Base-by-base conservation (phyloP, 2,113 vertebrate genomes). In the Megalops atlanticus region DNA sequence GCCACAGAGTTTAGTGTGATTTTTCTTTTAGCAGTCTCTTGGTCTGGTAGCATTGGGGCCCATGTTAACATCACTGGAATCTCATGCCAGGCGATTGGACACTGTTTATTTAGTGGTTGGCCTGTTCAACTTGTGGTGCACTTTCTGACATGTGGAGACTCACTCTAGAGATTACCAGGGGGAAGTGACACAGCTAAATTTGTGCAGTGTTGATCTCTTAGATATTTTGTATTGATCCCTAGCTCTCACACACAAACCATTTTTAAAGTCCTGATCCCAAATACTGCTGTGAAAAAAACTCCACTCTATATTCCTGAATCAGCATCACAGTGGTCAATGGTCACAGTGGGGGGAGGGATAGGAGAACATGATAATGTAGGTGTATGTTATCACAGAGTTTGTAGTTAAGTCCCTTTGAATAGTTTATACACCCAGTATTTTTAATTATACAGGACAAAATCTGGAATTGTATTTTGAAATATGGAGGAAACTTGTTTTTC, bases 1-100 rank as follows among this genome's bases (percentile, higher is more conserved):
- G 24, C 35, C 80, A 41, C 75, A 76, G 81, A 11, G 68, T 27
- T 82, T 38, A 47, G 49, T 41, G 76, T 83, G 75, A 78, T 81
- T 58, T 40, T 75, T 45, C 71, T 81, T 68, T 54, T 24, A 72
- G n/a, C 21, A 7, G 18, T 33, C n/a, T 24, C 24, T 43, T 79
- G 8, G 15, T 39, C 36, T 31, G 7, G 12, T 76, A 43, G 41
- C 21, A 15, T 1, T 71, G 72, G 76, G 80, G 83, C 12, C 36
- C 75, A 54, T 15, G 27, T 82, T 71, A 80, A 73, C 41, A 18
- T 81, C 16, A 74, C 24, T 7, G 21, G 52, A 43, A 70, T 81
- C 40, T 74, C 24, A 72, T 5, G 27, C 24, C 7, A 76, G 24
- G 58, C 58, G 58, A 64, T 11, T 64, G 58, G 24, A 64, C 58